These are phyloP conservation scores for Tetropium fuscum DNA, from an alignment of 2,888 invertebrate genomes.

Conservation along the genomic window DNA sequence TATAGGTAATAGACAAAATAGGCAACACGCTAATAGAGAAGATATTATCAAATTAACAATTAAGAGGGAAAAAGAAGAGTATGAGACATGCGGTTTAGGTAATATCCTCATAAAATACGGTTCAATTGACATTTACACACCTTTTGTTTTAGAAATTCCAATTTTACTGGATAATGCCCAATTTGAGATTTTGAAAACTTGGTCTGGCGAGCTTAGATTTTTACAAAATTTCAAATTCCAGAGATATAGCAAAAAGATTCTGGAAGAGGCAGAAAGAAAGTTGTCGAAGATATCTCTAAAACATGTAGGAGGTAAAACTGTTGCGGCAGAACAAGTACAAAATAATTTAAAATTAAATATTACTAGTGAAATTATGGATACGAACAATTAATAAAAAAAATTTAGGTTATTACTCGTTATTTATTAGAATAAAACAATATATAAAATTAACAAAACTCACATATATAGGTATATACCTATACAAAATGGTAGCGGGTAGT, in stretches of 20 bases:
- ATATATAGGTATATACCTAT: no score
- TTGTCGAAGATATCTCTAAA: background rate
- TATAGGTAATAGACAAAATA: conserved; percentile 78
- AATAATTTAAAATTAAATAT: no score
- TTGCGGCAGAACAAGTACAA: background rate
- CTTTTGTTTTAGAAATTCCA: conserved; percentile 73
- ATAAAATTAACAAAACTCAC: background rate
- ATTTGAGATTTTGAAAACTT: conserved; percentile 71
- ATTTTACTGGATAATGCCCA: conserved; percentile 74
- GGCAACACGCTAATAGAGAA: conserved; percentile 85
- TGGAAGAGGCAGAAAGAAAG: conserved; percentile 41
- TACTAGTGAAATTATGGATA: conserved; percentile 29
- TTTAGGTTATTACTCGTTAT: background rate
- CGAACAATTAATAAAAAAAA: conserved; percentile 18
- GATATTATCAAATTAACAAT: conserved; percentile 82
- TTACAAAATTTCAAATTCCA: conserved; percentile 76
- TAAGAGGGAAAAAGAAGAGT: conserved; percentile 81
- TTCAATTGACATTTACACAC: no score
- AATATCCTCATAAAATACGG: conserved; percentile 63
- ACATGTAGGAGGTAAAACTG: background rate
- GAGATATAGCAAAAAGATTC: conserved; percentile 67
- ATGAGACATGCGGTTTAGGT: conserved; percentile 78
- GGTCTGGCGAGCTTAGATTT: conserved; percentile 77
- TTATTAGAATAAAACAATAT: background rate
- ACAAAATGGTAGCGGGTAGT: no score